Evolutionary conservation across 2,797 vertebrate genomes (phyloP), one percentile per base, ranked within the genome.

Genomic region (Echiichthys vipera): DNA sequence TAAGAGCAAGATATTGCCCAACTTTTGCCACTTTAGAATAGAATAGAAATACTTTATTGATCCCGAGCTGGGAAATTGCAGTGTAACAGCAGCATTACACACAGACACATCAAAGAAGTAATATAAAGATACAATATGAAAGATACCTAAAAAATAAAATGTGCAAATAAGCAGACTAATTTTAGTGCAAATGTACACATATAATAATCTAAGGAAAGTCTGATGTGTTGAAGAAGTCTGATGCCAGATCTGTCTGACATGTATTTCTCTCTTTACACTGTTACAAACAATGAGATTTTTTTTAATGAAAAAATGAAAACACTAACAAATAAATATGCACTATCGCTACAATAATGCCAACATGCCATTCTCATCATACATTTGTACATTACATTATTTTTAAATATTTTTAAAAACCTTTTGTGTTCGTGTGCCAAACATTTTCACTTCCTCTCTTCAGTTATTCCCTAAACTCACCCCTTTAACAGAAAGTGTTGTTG

Each of bases 1-100:
- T 46, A 50, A 84, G 20, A 61, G 14, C 12, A 54, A 51, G 63
- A 65, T 63, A n/a, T 74, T 80, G 39, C 36, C 50, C n/a, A n/a
- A n/a, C n/a, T n/a, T n/a, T n/a, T n/a, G n/a, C n/a, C n/a, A n/a
- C n/a, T n/a, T n/a, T n/a, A n/a, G n/a, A n/a, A n/a, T n/a, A n/a
- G n/a, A n/a, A n/a, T n/a, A n/a, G n/a, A n/a, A n/a, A n/a, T n/a
- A n/a, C n/a, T n/a, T n/a, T n/a, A n/a, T n/a, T n/a, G n/a, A n/a
- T n/a, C n/a, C n/a, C n/a, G n/a, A n/a, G n/a, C n/a, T n/a, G n/a
- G n/a, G n/a, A n/a, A n/a, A n/a, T n/a, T n/a, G n/a, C n/a, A n/a
- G n/a, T n/a, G n/a, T n/a, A n/a, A n/a, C n/a, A n/a, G n/a, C n/a
- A n/a, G n/a, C n/a, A n/a, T n/a, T n/a, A n/a, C n/a, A n/a, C n/a